Base-by-base conservation (phyloP, 92 coral and sea anemone species). In the Epizoanthus stellaris region DNA sequence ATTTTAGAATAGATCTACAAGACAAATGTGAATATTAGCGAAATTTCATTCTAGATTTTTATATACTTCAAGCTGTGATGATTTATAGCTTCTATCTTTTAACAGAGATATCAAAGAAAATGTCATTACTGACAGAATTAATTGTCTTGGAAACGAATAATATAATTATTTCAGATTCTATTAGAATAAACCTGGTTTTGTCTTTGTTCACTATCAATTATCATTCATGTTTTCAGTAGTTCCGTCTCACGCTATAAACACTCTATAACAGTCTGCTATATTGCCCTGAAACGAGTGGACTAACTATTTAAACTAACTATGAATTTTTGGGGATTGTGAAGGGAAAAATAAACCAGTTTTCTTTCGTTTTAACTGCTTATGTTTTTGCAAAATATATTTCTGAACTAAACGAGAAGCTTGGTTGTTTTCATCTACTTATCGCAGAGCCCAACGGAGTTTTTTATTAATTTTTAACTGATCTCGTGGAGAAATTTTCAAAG, bases 71-170 rank as follows among this genome's bases (percentile, higher is more conserved):
- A 61, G 5, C 53, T 45, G 56, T 52, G 40, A 61, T 79, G 59
- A 79, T 79, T 42, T 63, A 3, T 19, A 21, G 43, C 45, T 63
- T 63, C 63, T 38, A 19, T 59, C 38, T 59, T 59, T 67, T 19
- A 62, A 45, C 64, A 67, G 72, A 63, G 83, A 79, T 64, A 79
- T 64, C 72, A 6, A 62, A 25, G 40, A 19, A 70, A 12, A 39
- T 23, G 45, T 34, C 47, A 11, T 36, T 77, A 54, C 25, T 59
- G 34, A 42, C 53, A 79, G 43, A 79, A 64, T 79, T 62, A 79
- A 79, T 79, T 79, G 73, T 79, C 59, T 63, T 21, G 62, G 73
- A 70, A 79, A 79, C 83, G 49, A 64, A 63, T 43, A 34, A 21
- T 45, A 45, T 19, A 79, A 45, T 45, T 40, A 21, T 76, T 76